A percentile compares a stretch with the other conserved stretches of the same genome.
Conservation (phyloP, 2,113 vertebrate genomes). For the Corapipo altera region DNA sequence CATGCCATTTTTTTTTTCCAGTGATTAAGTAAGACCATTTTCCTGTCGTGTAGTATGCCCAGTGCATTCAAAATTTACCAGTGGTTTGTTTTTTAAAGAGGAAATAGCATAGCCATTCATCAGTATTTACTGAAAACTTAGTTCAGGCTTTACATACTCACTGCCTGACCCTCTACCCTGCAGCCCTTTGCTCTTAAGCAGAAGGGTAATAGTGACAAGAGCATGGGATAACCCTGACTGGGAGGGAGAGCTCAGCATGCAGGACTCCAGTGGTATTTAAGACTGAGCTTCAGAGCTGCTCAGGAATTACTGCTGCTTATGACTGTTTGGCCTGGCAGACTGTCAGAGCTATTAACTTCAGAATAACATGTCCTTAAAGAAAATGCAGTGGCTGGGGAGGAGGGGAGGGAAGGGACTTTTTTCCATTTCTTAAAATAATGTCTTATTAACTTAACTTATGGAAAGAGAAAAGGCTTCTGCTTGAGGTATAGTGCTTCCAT, state of each 20-base stretch:
- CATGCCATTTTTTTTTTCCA: not conserved
- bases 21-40: slow-evolving; percentile 38
- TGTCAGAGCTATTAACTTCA: slow-evolving; percentile 76
- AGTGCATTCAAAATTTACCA: not conserved
- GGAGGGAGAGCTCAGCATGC: slow-evolving; percentile 7
- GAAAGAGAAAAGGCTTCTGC: slow-evolving; percentile 18
- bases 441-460: slow-evolving; percentile 68
- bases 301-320: slow-evolving; percentile 70
- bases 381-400: not conserved
- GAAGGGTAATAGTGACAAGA: not conserved
- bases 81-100: not conserved
- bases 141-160: slow-evolving; percentile 14
- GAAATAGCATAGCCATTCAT: not conserved
- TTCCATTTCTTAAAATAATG: not conserved
- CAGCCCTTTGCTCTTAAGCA: not conserved
- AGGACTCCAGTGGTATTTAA: slow-evolving; percentile 51
- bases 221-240: not conserved
- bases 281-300: slow-evolving; percentile 64
- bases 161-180: not conserved
- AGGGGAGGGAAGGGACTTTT: not conserved
- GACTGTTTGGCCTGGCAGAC: slow-evolving; percentile 70
- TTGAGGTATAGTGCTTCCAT: not conserved
- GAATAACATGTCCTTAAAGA: slow-evolving; percentile 65
- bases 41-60: slow-evolving; percentile 5
- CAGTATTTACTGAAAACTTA: not conserved